Evolutionary conservation across 2,888 invertebrate genomes (phyloP), one percentile per base, ranked within the genome.

Genomic region (Lasioglossum marginatum): DNA sequence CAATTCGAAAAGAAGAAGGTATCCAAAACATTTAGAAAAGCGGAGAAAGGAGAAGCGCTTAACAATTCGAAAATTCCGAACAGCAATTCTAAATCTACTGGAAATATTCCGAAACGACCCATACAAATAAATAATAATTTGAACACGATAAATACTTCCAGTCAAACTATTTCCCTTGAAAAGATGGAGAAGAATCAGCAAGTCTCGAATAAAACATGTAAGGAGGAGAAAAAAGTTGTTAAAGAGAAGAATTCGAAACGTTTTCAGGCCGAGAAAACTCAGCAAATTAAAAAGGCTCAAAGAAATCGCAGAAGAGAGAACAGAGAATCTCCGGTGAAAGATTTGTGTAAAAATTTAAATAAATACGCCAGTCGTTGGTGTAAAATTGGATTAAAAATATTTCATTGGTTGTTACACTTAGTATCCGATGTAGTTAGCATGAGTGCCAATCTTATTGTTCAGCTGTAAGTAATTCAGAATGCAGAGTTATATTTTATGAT

Each of bases 351-450:
- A 87, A 93, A 92, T 92, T 93, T 96, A 84, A 96, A 96, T 88
- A 95, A 96, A 87, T 96, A 96, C 89, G 94, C 96, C 34, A 95
- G 95, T 86, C 95, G 96, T 72, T 96, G 96, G 96, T 96, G 96
- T 94, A 96, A 96, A 94, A 94, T 96, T 81, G 95, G 95, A 82
- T 93, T 96, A 57, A 96, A 96, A 92, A 96, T 98, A 82, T 94
- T 97, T 81, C 96, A 97, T 82, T 98, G 98, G 98, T 96, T 98
- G 83, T 96, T 97, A 88, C 97, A 97, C 95, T 96, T 98, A 91
- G 96, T 98, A 40, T 97, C 97, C 43, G 98, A 98, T 94, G 97
- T 98, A 90, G 96, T 97, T 90, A 97, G 97, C 83, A 97, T 98
- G 96, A 98, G 98, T 93, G 96, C 96, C 63, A 97, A 97, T 94